Conservation (phyloP, 1,140 invertebrate genomes). For the Vanessa atalanta region DNA sequence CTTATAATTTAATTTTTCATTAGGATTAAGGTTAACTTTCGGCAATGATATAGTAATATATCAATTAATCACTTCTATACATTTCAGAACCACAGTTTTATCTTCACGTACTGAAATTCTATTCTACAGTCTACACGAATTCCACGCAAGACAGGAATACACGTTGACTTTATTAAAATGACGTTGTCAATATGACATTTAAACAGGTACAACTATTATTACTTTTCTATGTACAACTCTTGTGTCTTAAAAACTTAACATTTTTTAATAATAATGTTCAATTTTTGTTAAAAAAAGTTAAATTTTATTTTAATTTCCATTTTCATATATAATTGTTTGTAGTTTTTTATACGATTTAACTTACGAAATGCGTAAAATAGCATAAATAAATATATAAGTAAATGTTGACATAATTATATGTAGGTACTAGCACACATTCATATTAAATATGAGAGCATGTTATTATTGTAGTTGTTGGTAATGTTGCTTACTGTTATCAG, state of each 20-base stretch:
- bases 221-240: background rate
- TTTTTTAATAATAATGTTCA: too few relatives aligned
- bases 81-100: constrained; percentile 30
- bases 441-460: too few relatives aligned
- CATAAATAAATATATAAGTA: too few relatives aligned
- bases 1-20: constrained; percentile 7
- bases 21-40: background rate
- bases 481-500: background rate
- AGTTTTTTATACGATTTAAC: too few relatives aligned
- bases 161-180: constrained; percentile 26
- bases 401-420: too few relatives aligned
- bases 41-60: background rate
- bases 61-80: constrained; percentile 18
- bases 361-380: too few relatives aligned
- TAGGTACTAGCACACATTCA: too few relatives aligned
- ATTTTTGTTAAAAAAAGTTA: too few relatives aligned
- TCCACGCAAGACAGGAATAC: constrained; percentile 37
- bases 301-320: too few relatives aligned
- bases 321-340: too few relatives aligned
- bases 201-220: background rate
- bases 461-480: too few relatives aligned
- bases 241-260: too few relatives aligned
- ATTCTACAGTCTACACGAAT: constrained; percentile 9
- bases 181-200: constrained; percentile 19
- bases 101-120: constrained; percentile 8